Conservation (phyloP, 2,113 vertebrate genomes). For the Raja brachyura region DNA sequence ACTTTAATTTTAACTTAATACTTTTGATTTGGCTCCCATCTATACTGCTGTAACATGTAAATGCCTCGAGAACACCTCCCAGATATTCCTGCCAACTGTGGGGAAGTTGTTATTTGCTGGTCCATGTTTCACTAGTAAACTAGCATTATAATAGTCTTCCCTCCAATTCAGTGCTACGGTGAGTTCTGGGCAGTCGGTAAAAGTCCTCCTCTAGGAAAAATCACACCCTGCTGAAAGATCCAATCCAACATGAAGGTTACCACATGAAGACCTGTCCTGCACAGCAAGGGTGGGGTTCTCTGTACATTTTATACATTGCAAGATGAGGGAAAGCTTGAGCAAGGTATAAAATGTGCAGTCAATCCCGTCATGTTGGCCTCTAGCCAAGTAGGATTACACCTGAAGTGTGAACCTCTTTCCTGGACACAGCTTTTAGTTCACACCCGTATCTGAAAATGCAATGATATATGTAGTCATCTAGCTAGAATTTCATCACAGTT, state of each 20-base stretch:
- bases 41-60: neutral
- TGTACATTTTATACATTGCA: neutral
- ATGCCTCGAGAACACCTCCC: neutral
- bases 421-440: neutral
- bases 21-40: neutral
- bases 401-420: neutral
- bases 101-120: neutral
- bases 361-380: neutral
- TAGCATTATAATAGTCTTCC: neutral
- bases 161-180: neutral
- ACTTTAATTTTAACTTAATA: neutral
- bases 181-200: neutral
- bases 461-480: neutral
- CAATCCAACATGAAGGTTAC: neutral
- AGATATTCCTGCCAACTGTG: neutral
- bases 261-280: neutral
- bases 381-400: neutral
- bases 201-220: neutral
- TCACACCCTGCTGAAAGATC: neutral
- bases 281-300: neutral
- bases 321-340: neutral
- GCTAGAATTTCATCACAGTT: too few species aligned
- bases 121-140: neutral
- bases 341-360: neutral
- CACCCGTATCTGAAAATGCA: neutral